Evolutionary conservation across 2,888 invertebrate species (phyloP).

Genomic region (Ophion ellenae): DNA sequence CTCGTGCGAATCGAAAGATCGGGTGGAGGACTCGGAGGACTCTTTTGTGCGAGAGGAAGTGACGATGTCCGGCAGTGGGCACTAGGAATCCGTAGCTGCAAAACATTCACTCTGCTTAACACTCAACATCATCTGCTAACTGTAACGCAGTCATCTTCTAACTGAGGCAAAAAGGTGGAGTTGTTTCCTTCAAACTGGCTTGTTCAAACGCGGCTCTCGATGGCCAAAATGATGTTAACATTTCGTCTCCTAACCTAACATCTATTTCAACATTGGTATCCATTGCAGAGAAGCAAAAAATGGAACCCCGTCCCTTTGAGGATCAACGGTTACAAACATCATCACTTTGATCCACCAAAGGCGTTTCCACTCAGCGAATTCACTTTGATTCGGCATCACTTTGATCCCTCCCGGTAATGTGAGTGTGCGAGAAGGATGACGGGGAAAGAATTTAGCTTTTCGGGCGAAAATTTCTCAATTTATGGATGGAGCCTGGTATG

Average conservation of each 20-base stretch:
- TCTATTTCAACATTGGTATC: neutral
- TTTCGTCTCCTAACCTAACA: neutral
- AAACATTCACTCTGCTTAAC: too few species aligned
- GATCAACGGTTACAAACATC: neutral
- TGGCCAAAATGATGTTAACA: neutral
- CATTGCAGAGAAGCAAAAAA: neutral
- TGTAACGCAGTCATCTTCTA: too few species aligned
- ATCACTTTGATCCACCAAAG: conserved; percentile 6
- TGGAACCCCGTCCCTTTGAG: neutral
- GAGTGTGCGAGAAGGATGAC: neutral
- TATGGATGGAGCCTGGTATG: neutral
- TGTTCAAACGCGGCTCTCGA: too few species aligned
- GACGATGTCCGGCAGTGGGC: too few species aligned
- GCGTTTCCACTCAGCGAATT: neutral
- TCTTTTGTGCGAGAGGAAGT: too few species aligned
- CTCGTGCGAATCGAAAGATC: too few species aligned
- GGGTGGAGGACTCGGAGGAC: too few species aligned
- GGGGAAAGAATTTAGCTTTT: conserved; percentile 18
- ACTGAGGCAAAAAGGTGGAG: too few species aligned
- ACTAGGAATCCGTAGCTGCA: too few species aligned
- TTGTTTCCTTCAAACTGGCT: too few species aligned
- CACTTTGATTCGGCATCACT: conserved; percentile 2
- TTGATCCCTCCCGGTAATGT: neutral
- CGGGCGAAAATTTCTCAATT: conserved; percentile 7
- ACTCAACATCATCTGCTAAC: too few species aligned